A percentile compares a stretch with the other conserved stretches of the same genome.
phyloP scores from a whole-genome alignment of 1,140 invertebrate genomes.

The Anastrepha ludens region DNA sequence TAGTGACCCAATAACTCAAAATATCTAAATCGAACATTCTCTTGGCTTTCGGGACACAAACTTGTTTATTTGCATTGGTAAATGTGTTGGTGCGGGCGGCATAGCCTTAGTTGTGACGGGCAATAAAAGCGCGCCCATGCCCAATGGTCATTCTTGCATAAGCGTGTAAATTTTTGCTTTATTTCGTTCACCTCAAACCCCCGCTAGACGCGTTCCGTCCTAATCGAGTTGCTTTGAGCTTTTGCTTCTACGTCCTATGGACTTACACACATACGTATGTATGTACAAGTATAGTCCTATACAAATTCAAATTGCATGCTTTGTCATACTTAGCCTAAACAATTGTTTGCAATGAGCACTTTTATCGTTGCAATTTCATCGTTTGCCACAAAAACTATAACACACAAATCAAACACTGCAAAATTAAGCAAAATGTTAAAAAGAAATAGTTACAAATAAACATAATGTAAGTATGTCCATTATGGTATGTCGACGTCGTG shows the following conservation, averaged over 20 bases:
- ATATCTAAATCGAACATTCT: constrained; percentile 37
- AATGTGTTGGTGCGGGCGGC: constrained; percentile 3
- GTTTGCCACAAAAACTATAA: constrained; percentile 29
- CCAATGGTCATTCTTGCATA: constrained; percentile 52
- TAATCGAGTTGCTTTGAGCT: too few relatives aligned
- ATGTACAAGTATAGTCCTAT: not conserved
- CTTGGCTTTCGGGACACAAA: not conserved
- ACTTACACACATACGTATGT: not conserved
- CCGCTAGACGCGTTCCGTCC: not conserved
- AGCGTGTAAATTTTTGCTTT: constrained; percentile 48
- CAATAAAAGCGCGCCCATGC: constrained; percentile 50
- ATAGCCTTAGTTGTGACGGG: not conserved
- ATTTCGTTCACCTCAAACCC: not conserved
- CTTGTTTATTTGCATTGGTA: not conserved
- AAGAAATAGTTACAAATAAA: not conserved
- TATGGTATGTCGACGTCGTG: not conserved
- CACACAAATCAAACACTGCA: constrained; percentile 9
- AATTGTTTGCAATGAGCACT: constrained; percentile 47
- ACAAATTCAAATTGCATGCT: constrained; percentile 48
- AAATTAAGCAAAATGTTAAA: constrained; percentile 37
- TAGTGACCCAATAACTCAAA: constrained; percentile 42
- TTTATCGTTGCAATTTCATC: constrained; percentile 45
- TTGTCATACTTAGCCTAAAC: constrained; percentile 50
- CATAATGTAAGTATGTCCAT: not conserved
- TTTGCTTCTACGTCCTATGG: too few relatives aligned